Evolutionary conservation across 2,888 invertebrate genomes (phyloP).

Genomic region (Octonoba sinensis): DNA sequence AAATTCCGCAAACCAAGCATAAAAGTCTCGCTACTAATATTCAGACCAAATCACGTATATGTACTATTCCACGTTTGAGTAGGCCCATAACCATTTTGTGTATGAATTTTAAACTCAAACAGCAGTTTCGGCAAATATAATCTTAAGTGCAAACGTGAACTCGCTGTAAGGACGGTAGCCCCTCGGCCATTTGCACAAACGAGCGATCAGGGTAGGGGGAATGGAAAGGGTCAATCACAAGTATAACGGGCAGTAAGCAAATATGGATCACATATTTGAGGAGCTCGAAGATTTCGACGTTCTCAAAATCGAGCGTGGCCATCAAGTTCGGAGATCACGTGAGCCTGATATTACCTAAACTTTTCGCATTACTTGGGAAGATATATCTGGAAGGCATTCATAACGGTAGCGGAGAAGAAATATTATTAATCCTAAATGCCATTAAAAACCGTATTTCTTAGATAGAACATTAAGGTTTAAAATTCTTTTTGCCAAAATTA

Average conservation of each 20-base stretch:
- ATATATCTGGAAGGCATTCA: too few species aligned
- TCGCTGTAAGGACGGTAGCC: slow-evolving; percentile 4
- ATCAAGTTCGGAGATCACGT: slow-evolving; percentile 26
- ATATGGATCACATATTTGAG: slow-evolving; percentile 36
- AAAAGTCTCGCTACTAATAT: too few species aligned
- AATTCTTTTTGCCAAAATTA: too few species aligned
- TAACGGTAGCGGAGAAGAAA: too few species aligned
- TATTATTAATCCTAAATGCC: too few species aligned
- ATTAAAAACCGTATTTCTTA: too few species aligned
- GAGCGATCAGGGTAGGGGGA: slow-evolving; percentile 2
- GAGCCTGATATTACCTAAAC: slow-evolving; percentile 19
- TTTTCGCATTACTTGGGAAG: slow-evolving; percentile 27
- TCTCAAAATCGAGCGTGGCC: slow-evolving; percentile 25
- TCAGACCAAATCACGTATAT: too few species aligned
- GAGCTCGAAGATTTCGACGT: slow-evolving; percentile 16
- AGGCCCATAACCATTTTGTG: neutral
- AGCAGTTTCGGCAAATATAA: slow-evolving; percentile 32
- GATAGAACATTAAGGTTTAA: too few species aligned
- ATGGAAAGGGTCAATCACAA: slow-evolving; percentile 9
- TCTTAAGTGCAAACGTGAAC: slow-evolving; percentile 32
- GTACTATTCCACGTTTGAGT: too few species aligned
- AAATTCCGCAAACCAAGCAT: too few species aligned
- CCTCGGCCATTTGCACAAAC: slow-evolving; percentile 28
- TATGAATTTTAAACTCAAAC: slow-evolving; percentile 53
- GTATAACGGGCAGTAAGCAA: slow-evolving; percentile 41